Evolutionary conservation across 2,113 vertebrate species (phyloP).

Genomic region (Ammodytes dubius): DNA sequence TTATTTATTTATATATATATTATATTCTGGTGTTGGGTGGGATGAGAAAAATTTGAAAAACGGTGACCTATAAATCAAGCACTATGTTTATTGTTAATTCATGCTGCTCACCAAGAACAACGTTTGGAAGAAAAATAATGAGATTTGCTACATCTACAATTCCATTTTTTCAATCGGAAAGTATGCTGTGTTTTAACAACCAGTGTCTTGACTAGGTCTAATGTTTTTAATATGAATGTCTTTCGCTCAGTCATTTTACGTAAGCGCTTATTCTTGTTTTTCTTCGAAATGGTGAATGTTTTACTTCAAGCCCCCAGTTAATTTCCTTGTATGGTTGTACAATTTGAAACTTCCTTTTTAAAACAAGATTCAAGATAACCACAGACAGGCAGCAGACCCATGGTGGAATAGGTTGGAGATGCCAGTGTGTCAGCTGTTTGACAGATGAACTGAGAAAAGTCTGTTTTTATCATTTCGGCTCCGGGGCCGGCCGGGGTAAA

Average conservation of each 20-base stretch:
- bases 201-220: neutral
- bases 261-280: neutral
- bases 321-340: constrained; percentile 49
- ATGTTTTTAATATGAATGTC: constrained; percentile 18
- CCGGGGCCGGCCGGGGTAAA: neutral
- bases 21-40: too few species aligned
- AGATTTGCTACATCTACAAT: neutral
- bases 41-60: too few species aligned
- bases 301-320: neutral
- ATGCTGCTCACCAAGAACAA: too few species aligned
- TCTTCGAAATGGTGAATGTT: neutral
- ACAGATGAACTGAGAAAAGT: constrained; percentile 12
- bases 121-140: neutral
- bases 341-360: neutral
- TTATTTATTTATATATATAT: too few species aligned
- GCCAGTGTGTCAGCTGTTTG: constrained; percentile 16
- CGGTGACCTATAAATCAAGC: too few species aligned
- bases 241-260: constrained; percentile 9
- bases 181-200: constrained; percentile 10
- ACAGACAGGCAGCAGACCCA: neutral
- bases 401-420: constrained; percentile 28
- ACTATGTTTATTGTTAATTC: too few species aligned
- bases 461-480: constrained; percentile 43
- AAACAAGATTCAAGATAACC: constrained; percentile 32
- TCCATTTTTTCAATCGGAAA: neutral